Conservation (phyloP, 1,140 invertebrate genomes). For the Pristionchus pacificus region DNA sequence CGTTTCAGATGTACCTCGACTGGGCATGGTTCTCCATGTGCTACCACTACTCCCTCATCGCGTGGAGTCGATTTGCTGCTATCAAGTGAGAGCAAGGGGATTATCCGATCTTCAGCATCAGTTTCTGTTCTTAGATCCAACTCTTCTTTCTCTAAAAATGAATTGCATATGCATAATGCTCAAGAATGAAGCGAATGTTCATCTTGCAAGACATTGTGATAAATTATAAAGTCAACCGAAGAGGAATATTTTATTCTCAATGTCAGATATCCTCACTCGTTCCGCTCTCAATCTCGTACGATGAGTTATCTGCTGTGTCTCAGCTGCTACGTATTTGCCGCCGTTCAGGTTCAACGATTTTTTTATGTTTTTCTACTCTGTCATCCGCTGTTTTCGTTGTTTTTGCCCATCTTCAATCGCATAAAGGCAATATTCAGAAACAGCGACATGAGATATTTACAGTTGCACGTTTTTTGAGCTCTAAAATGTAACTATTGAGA, state of each 20-base stretch:
- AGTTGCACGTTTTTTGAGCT: not conserved
- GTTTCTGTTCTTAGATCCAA: too few relatives aligned
- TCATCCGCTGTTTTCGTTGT: constrained; percentile 3
- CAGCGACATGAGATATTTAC: not conserved
- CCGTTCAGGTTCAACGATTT: constrained; percentile 37
- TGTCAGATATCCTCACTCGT: constrained; percentile 27
- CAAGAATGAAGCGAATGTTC: too few relatives aligned
- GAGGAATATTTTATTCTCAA: constrained; percentile 8
- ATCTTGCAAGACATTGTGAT: too few relatives aligned
- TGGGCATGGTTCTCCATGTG: constrained; percentile 53
- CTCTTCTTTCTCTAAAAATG: too few relatives aligned
- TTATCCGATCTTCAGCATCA: too few relatives aligned
- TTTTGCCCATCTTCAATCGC: constrained; percentile 1
- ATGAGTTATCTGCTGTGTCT: constrained; percentile 37
- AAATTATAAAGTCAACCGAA: too few relatives aligned
- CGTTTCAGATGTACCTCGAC: constrained; percentile 44
- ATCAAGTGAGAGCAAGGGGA: constrained; percentile 33
- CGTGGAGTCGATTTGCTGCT: constrained; percentile 46
- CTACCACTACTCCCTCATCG: constrained; percentile 44
- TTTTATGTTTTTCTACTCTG: constrained; percentile 11
- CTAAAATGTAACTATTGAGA: not conserved
- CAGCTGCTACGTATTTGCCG: constrained; percentile 39
- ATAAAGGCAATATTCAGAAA: constrained; percentile 8
- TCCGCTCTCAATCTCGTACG: constrained; percentile 27
- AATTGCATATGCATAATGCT: too few relatives aligned